Base-by-base conservation (phyloP, 1,140 invertebrate genomes). In the Aradophagus sp. region DNA sequence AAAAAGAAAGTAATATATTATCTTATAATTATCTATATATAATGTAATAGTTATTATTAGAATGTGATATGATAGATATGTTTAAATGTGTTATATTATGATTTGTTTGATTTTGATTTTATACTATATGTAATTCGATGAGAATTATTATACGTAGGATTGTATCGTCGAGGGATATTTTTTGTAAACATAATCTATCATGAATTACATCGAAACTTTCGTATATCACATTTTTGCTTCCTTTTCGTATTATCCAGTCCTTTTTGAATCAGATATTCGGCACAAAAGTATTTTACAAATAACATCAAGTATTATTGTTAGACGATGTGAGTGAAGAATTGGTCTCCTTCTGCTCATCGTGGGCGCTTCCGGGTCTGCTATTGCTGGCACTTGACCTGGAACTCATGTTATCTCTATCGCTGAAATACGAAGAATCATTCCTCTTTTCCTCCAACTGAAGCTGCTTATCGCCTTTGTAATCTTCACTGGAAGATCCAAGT, bases 361-460 rank as follows among this genome's bases (percentile, higher is more conserved):
- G 84, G 4, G 80, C 77, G 38, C 83, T 87, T 32, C 80, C 82
- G 0, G 82, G 78, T 19, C 86, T 83, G 17, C 83, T 84, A 19
- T 87, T 82, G 34, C 86, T 87, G 38, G 84, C 87, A 52, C 87
- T 88, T 35, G 87, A 88, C 71, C 87, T 84, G 20, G 87, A 88
- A 29, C 87, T 88, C 27, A 86, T 80, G 47, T 88, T 88, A 34
- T 88, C 87, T 56, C 87, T 81, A 73, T 88, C 87, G 56, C 87
- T 88, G 67, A 88, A 87, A 72, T 88, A 88, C 16, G 87, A 87
- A 0, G 87, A 87, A 58, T 88, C 87, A 11, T 86, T 83, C 10
- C 87, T 72, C 47, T 87, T 87, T 26, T 87, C 86, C 17, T 86
- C 84, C 23, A 82, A 17, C 12, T 79, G 77, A 6, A 84, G 65